Conservation (phyloP, 2,113 vertebrate genomes). For the Myanophis thanlyinensis region DNA sequence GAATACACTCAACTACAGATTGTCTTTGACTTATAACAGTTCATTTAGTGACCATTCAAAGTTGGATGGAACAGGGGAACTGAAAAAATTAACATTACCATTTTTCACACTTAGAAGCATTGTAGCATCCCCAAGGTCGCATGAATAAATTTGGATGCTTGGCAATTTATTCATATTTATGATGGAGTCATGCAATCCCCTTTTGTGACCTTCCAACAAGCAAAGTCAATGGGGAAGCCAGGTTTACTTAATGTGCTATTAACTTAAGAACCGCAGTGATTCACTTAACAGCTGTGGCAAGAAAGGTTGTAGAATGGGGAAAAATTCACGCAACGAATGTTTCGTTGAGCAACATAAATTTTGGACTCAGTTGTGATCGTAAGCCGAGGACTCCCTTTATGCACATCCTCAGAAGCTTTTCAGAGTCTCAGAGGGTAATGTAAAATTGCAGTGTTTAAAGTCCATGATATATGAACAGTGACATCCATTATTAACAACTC, state of each 20-base stretch:
- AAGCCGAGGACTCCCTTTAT: background rate
- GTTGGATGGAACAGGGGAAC: background rate
- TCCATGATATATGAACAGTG: background rate
- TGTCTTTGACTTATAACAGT: background rate
- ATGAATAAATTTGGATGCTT: background rate
- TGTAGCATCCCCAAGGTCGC: background rate
- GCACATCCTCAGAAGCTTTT: background rate
- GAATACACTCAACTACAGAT: background rate
- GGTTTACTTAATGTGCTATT: background rate
- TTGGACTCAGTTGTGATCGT: background rate
- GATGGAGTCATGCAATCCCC: background rate
- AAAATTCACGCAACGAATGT: background rate
- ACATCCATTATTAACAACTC: background rate
- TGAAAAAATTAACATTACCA: background rate
- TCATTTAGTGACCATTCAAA: background rate
- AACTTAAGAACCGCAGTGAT: background rate
- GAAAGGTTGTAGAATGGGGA: background rate
- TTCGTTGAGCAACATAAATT: background rate
- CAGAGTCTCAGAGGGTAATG: background rate
- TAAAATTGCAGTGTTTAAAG: background rate
- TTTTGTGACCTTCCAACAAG: background rate
- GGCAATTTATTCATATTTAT: background rate
- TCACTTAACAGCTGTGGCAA: background rate
- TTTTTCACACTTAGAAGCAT: background rate
- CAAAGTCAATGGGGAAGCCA: background rate